phyloP scores from a whole-genome alignment of 1,140 invertebrate genomes.

The Pomacea maculata region DNA sequence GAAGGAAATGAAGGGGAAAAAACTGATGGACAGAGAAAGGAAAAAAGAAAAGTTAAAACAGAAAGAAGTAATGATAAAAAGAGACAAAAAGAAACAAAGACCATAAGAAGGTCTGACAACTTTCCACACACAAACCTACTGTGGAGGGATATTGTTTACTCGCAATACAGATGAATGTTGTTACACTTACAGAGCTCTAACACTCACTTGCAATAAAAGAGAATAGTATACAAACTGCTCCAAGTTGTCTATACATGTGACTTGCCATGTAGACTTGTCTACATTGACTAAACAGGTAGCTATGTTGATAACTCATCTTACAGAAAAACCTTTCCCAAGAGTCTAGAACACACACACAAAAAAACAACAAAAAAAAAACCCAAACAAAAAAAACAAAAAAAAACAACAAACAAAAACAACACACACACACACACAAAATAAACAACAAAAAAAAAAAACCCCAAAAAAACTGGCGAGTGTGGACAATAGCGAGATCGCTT shows the following conservation, averaged over 20 bases:
- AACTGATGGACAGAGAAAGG: too few relatives aligned
- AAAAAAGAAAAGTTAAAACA: background rate
- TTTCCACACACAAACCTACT: too few relatives aligned
- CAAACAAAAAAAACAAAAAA: too few relatives aligned
- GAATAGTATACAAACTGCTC: background rate
- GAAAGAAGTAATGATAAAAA: background rate
- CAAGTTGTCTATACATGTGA: background rate
- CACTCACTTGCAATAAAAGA: background rate
- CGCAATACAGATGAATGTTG: background rate
- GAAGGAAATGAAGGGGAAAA: background rate
- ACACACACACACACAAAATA: too few relatives aligned
- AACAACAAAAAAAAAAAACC: too few relatives aligned
- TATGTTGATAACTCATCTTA: background rate
- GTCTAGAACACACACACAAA: too few relatives aligned
- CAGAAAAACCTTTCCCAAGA: too few relatives aligned
- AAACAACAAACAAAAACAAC: too few relatives aligned
- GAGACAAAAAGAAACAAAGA: conserved; percentile 9
- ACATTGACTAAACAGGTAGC: background rate
- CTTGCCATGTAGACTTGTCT: background rate
- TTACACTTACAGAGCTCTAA: background rate
- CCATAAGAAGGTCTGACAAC: background rate
- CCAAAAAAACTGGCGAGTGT: too few relatives aligned
- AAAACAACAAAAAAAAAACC: too few relatives aligned
- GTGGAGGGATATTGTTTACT: too few relatives aligned
- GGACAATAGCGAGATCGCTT: too few relatives aligned